Percentiles rank a stretch among this genome's conserved stretches.
Conservation (phyloP, 37 sponge, comb jelly and placozoan species). For the Axinella damicornis region DNA sequence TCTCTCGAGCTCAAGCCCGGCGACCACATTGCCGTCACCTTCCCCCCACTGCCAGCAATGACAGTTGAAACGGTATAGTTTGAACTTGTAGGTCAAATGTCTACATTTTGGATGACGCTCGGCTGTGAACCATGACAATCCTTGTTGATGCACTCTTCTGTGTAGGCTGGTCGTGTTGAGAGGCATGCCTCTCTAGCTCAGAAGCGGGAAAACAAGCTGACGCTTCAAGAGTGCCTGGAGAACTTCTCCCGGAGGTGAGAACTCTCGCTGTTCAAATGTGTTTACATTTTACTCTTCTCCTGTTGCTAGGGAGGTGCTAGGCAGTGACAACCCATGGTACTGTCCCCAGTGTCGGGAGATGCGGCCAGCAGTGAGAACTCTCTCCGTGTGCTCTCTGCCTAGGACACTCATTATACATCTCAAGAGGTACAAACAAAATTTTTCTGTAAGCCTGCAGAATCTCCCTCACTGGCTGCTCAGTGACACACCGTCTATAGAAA, state of each 20-base stretch:
- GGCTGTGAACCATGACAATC: background rate
- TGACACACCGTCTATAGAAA: no score
- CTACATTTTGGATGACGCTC: background rate
- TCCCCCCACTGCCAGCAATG: background rate
- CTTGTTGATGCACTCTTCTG: background rate
- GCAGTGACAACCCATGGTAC: conserved; percentile 69
- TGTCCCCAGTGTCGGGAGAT: conserved; percentile 68
- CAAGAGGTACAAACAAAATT: conserved; percentile 66
- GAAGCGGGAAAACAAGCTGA: conserved; percentile 10
- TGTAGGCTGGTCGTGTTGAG: background rate
- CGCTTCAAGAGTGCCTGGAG: conserved; percentile 66
- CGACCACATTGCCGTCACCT: conserved; percentile 55
- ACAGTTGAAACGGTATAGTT: background rate
- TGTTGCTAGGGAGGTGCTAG: conserved; percentile 64
- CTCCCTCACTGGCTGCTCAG: no score
- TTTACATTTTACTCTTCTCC: background rate
- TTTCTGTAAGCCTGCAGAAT: no score
- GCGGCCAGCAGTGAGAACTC: conserved; percentile 15
- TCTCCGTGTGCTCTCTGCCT: conserved; percentile 52
- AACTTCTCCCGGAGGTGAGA: conserved; percentile 62
- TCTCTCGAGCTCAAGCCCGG: conserved; percentile 59
- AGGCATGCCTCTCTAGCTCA: conserved; percentile 58
- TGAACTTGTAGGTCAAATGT: background rate
- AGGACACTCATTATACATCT: conserved; percentile 72
- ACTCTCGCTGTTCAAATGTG: background rate